These are phyloP conservation scores for Okapia johnstoni DNA, from an alignment of 2,113 vertebrate species.

Conservation along the genomic window DNA sequence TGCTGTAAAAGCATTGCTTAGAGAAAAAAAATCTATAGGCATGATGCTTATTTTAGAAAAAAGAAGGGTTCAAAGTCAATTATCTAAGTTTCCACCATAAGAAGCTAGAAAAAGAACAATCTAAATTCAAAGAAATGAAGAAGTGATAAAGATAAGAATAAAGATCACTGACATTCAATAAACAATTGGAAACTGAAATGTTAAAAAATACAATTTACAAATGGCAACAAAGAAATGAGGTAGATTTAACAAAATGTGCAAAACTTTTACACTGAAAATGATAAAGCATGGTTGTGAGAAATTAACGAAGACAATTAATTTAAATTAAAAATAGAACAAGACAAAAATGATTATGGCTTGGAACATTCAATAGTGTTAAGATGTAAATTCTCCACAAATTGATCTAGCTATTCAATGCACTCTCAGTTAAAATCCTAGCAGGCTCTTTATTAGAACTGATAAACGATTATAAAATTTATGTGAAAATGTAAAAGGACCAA, in stretches of 20 bases:
- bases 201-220: neutral
- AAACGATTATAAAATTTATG: neutral
- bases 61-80: neutral
- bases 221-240: conserved; percentile 3
- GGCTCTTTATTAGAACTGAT: neutral
- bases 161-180: neutral
- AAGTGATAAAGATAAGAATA: neutral
- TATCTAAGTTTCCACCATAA: neutral
- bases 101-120: conserved; percentile 14
- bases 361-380: neutral
- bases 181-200: neutral
- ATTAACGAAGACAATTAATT: neutral
- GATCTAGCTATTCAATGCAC: neutral
- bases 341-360: neutral
- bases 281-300: neutral
- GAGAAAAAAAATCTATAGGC: neutral
- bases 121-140: neutral
- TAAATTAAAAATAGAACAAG: neutral
- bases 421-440: conserved; percentile 11
- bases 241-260: neutral
- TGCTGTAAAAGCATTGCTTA: neutral
- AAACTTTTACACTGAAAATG: neutral
- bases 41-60: neutral
- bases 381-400: neutral
- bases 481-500: neutral